Base-by-base conservation (phyloP, 2,797 vertebrate species). In the Psittacula echo region DNA sequence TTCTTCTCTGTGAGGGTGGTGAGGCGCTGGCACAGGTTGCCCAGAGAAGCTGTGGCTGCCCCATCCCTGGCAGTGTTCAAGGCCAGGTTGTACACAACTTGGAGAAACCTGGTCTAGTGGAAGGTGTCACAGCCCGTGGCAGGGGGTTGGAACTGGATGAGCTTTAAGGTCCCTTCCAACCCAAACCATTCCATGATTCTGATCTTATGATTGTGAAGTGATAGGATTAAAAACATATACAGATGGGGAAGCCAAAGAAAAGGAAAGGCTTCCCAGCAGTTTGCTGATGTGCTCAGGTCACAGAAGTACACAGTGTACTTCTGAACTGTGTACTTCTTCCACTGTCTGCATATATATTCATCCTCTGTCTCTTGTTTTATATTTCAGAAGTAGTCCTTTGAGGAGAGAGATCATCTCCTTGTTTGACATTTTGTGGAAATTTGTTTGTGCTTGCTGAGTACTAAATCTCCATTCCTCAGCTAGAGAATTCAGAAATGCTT, bases 351-450 rank as follows among this genome's bases (percentile, higher is more conserved):
- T 17, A 0, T 4, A 2, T 17, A 23, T 15, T 68, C 44, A 27
- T 41, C 79, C 48, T 23, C n/a, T 20, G 37, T 5, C 79, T 84
- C 74, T 12, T 17, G 67, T 23, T 64, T 58, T 20, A 4, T 21
- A 21, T 64, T 70, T 39, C 85, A 34, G 71, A 65, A 71, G 68
- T 3, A 32, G 74, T 45, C 62, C 74, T 74, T 2, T 18, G 79
- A 68, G 85, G 68, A 74, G n/a, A 30, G 48, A 74, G 54, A 84
- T 74, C 54, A 58, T 34, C 85, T 68, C n/a, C 61, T 68, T 41
- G 67, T 84, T 79, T 79, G 90, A 79, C 68, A 51, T 51, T 84
- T 44, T 58, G 79, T 24, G 44, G 54, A 68, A 74, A 92, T 84
- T 7, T 45, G n/a, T 67, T 79, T 80, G 81, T 11, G 0, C 60